Conservation (phyloP, 2,113 vertebrate species). For the Python bivittatus region DNA sequence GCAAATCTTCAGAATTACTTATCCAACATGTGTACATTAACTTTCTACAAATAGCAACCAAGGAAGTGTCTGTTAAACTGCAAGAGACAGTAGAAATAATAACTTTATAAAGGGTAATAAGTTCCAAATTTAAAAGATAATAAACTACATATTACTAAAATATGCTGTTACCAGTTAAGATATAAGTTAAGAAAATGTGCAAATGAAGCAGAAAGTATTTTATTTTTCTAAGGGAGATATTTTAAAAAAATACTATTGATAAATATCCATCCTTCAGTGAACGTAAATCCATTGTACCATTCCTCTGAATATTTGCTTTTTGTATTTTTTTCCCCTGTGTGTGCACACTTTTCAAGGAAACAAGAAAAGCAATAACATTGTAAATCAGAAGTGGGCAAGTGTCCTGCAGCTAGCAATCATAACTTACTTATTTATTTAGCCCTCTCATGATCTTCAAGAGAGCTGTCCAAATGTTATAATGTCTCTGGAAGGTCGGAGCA, state of each 20-base stretch:
- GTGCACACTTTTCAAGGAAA: not conserved
- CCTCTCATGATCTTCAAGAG: not conserved
- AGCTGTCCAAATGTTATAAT: not conserved
- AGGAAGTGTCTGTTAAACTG: not conserved
- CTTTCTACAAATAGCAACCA: not conserved
- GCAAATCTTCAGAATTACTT: not conserved
- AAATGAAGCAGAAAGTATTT: not conserved
- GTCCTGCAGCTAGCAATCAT: not conserved
- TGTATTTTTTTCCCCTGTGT: not conserved
- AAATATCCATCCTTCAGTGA: not conserved
- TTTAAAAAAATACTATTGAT: not conserved
- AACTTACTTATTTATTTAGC: not conserved
- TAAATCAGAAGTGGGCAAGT: not conserved
- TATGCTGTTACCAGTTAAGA: not conserved
- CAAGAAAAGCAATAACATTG: not conserved
- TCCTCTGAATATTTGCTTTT: not conserved
- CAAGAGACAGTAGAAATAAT: not conserved
- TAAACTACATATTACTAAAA: not conserved
- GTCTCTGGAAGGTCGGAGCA: not conserved
- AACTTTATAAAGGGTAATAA: not conserved
- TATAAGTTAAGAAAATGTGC: not conserved
- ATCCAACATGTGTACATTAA: not conserved
- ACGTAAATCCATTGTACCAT: not conserved
- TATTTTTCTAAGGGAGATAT: not conserved
- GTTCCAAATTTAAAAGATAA: not conserved